A percentile compares a stretch with the other conserved stretches of the same genome.
Conservation (phyloP, 2,888 invertebrate genomes). For the Drosophila tanythrix region DNA sequence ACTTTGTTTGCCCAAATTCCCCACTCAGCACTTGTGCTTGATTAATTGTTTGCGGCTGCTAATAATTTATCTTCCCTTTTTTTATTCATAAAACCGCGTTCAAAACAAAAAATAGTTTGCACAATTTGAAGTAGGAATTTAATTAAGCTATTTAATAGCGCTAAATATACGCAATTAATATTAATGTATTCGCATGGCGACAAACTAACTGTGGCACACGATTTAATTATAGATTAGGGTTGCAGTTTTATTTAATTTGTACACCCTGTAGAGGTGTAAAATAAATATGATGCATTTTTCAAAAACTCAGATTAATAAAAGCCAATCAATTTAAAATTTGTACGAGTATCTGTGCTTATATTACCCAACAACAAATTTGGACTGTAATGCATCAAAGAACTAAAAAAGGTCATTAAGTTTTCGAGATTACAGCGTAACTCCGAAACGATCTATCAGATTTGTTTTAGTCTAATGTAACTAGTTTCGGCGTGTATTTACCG, state of each 20-base stretch:
- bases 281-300: background rate
- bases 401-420: background rate
- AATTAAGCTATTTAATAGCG: slow-evolving; percentile 69
- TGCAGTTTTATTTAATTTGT: slow-evolving; percentile 2
- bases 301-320: too few species aligned
- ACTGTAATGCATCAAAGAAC: background rate
- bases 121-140: slow-evolving; percentile 72
- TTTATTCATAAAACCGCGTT: background rate
- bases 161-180: slow-evolving; percentile 75
- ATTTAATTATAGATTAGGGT: slow-evolving; percentile 76
- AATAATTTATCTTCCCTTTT: slow-evolving; percentile 9
- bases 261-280: slow-evolving; percentile 1
- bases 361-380: background rate
- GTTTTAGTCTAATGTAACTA: background rate
- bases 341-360: background rate
- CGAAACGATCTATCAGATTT: background rate
- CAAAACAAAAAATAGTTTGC: slow-evolving; percentile 27
- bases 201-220: slow-evolving; percentile 43
- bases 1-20: slow-evolving; percentile 38
- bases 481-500: background rate
- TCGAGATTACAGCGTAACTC: background rate
- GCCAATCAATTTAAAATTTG: background rate
- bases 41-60: slow-evolving; percentile 57
- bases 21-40: slow-evolving; percentile 18
- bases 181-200: slow-evolving; percentile 67